Conservation (phyloP, 2,113 vertebrate species). For the Oryzias javanicus region DNA sequence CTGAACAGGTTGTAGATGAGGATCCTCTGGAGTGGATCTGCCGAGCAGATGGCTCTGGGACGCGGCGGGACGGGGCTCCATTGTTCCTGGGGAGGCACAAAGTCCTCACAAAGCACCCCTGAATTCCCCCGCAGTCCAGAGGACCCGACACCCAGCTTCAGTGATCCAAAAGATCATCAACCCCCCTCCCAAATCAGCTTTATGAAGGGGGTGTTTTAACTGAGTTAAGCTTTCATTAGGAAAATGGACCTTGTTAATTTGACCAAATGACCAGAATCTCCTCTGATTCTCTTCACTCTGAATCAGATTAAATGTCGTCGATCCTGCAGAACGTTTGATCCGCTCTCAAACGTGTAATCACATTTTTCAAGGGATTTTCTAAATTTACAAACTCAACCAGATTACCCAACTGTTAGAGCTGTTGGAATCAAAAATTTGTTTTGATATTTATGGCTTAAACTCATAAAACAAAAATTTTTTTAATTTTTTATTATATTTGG, state of each 20-base stretch:
- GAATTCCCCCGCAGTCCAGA: conserved; percentile 39
- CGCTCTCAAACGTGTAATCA: background rate
- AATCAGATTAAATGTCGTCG: conserved; percentile 24
- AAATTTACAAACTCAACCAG: no score
- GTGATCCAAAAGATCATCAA: conserved; percentile 48
- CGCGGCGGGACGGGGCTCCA: conserved; percentile 49
- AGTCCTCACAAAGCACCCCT: conserved; percentile 60
- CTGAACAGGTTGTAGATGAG: conserved; percentile 75
- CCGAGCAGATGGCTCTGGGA: conserved; percentile 71
- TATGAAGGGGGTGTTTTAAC: conserved; percentile 39
- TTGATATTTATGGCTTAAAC: no score
- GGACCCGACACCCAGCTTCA: background rate
- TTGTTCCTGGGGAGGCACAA: conserved; percentile 57
- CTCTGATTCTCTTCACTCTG: conserved; percentile 12
- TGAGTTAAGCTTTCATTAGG: conserved; percentile 59
- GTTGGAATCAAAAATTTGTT: no score
- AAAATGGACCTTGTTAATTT: conserved; percentile 61
- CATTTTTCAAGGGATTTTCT: background rate
- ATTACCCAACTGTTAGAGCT: no score
- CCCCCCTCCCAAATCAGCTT: conserved; percentile 13
- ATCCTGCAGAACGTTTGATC: conserved; percentile 1
- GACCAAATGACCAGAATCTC: conserved; percentile 22
- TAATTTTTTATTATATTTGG: no score
- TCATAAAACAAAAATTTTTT: no score
- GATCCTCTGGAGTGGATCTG: conserved; percentile 55